Conservation (phyloP, 2,797 vertebrate species). For the Siniperca scherzeri region DNA sequence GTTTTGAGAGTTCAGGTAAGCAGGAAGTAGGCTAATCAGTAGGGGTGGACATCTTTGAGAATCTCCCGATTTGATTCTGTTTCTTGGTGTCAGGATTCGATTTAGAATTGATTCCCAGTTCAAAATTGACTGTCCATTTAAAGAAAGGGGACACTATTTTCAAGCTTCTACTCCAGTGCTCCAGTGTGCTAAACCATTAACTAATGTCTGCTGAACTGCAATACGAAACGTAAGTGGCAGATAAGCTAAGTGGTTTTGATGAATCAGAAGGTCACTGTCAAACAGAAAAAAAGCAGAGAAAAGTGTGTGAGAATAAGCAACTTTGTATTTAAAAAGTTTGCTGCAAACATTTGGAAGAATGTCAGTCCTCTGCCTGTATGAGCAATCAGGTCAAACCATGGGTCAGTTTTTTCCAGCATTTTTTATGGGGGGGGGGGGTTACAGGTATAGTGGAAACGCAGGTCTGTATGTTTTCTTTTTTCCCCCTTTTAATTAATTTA, state of each 20-base stretch:
- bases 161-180: background rate
- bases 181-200: background rate
- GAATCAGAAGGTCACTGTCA: background rate
- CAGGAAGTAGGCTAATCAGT: background rate
- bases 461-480: background rate
- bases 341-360: background rate
- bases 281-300: background rate
- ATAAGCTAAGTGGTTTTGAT: background rate
- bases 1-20: constrained; percentile 12
- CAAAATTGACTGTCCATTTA: background rate
- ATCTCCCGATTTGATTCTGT: background rate
- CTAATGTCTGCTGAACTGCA: background rate
- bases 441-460: background rate
- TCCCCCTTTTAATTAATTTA: background rate
- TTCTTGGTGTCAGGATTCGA: background rate
- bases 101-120: background rate
- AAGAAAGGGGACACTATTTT: background rate
- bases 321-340: background rate
- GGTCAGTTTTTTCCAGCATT: no score
- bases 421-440: no score
- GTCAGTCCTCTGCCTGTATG: background rate
- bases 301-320: background rate
- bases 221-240: background rate
- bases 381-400: background rate
- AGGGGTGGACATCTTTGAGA: background rate